Conservation (phyloP, 2,888 invertebrate species). For the Zygothrica quintamaculata region DNA sequence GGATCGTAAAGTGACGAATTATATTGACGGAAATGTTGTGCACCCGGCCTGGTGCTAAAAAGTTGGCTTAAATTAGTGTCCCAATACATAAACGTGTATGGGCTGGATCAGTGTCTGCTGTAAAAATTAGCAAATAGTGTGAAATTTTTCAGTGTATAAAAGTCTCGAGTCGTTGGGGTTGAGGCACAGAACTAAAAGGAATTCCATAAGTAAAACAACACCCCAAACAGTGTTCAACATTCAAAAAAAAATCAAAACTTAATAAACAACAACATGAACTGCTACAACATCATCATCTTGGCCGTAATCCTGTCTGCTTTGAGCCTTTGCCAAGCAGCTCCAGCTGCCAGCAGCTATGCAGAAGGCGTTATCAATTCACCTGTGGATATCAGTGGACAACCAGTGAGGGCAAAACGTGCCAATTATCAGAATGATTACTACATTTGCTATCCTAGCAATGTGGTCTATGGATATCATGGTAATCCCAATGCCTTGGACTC, state of each 20-base stretch:
- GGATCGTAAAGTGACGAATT: slow-evolving; percentile 9
- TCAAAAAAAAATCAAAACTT: slow-evolving; percentile 3
- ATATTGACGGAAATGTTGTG: slow-evolving; percentile 60
- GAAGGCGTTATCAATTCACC: slow-evolving; percentile 35
- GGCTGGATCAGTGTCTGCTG: slow-evolving; percentile 45
- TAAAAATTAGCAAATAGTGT: slow-evolving; percentile 62
- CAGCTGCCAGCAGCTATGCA: slow-evolving; percentile 26
- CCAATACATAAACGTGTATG: slow-evolving; percentile 13
- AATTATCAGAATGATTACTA: slow-evolving; percentile 47
- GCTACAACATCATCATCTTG: slow-evolving; percentile 18
- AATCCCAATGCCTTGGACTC: slow-evolving; percentile 10
- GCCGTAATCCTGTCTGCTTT: slow-evolving; percentile 29
- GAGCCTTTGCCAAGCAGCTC: slow-evolving; percentile 34
- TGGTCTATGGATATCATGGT: slow-evolving; percentile 53
- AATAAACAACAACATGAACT: slow-evolving; percentile 46
- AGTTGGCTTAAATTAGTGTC: slow-evolving; percentile 54
- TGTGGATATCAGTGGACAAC: slow-evolving; percentile 56
- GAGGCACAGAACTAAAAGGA: slow-evolving; percentile 61
- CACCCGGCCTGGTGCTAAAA: slow-evolving; percentile 53
- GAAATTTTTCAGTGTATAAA: slow-evolving; percentile 55
- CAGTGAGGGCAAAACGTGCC: slow-evolving; percentile 52
- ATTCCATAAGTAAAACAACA: slow-evolving; percentile 41
- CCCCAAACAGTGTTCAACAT: neutral
- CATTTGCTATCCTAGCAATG: slow-evolving; percentile 69
- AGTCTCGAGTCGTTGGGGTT: neutral